Conservation (phyloP, 1,140 invertebrate species). For the Aphelinus certus region DNA sequence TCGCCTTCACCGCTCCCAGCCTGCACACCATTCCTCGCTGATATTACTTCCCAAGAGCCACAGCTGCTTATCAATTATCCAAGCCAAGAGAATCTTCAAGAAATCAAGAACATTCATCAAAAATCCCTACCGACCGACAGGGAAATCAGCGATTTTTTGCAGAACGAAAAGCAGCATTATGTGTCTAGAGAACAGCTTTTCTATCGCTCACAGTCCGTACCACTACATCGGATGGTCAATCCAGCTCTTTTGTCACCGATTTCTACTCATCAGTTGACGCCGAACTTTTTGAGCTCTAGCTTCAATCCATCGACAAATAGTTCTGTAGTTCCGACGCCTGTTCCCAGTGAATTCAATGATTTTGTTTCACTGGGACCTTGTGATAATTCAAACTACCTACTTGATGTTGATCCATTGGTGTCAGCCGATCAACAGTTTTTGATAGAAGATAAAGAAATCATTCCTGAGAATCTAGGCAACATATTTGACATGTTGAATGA, state of each 20-base stretch:
- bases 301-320: slow-evolving; percentile 69
- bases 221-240: slow-evolving; percentile 73
- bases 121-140: slow-evolving; percentile 55
- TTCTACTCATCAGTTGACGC: slow-evolving; percentile 48
- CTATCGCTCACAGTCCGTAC: slow-evolving; percentile 79
- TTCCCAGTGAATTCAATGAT: slow-evolving; percentile 76
- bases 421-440: slow-evolving; percentile 55
- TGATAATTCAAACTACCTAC: slow-evolving; percentile 62
- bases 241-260: slow-evolving; percentile 57
- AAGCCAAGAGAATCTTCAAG: slow-evolving; percentile 62
- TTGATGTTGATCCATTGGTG: slow-evolving; percentile 58
- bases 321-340: slow-evolving; percentile 75
- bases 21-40: slow-evolving; percentile 48
- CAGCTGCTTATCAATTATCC: slow-evolving; percentile 64
- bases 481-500: slow-evolving; percentile 61
- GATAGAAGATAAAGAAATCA: slow-evolving; percentile 60
- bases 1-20: slow-evolving; percentile 37
- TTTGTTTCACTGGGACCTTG: slow-evolving; percentile 70
- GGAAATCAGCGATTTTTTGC: slow-evolving; percentile 59
- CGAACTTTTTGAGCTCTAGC: slow-evolving; percentile 55
- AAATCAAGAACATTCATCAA: slow-evolving; percentile 54
- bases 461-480: slow-evolving; percentile 61
- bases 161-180: slow-evolving; percentile 48
- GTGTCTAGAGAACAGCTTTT: slow-evolving; percentile 53
- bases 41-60: slow-evolving; percentile 56